Conservation (phyloP, 1,140 invertebrate species). For the Hypsibius dujardini region DNA sequence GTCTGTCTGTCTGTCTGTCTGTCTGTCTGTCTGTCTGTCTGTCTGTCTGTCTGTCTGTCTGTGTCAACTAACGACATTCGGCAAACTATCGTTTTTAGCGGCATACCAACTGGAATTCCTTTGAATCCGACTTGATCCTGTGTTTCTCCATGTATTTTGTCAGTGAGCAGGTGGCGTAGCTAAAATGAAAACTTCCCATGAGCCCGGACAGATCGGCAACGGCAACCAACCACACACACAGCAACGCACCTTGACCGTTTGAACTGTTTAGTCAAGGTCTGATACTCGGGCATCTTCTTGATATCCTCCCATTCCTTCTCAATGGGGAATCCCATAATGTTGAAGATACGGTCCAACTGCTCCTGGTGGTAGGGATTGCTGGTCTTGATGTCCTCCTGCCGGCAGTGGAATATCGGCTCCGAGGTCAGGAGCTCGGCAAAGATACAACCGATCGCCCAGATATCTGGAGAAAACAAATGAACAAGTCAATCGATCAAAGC, state of each 20-base stretch:
- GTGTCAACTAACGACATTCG: not conserved
- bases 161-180: slow-evolving; percentile 82
- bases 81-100: slow-evolving; percentile 17
- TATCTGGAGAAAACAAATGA: slow-evolving; percentile 44
- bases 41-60: too few relatives aligned
- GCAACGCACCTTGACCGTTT: slow-evolving; percentile 64
- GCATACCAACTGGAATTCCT: slow-evolving; percentile 69
- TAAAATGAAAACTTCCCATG: slow-evolving; percentile 34
- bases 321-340: slow-evolving; percentile 97
- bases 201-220: slow-evolving; percentile 24
- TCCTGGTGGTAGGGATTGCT: slow-evolving; percentile 99
- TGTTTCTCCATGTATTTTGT: slow-evolving; percentile 98
- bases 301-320: slow-evolving; percentile 99
- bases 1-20: too few relatives aligned
- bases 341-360: slow-evolving; percentile 96
- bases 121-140: slow-evolving; percentile 93
- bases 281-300: slow-evolving; percentile 97
- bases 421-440: slow-evolving; percentile 91
- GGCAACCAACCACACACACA: slow-evolving; percentile 17
- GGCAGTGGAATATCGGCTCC: slow-evolving; percentile 97
- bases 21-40: too few relatives aligned
- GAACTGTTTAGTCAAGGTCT: slow-evolving; percentile 79
- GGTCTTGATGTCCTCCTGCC: slow-evolving; percentile 98
- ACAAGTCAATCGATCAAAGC: too few relatives aligned
- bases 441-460: slow-evolving; percentile 99